Conservation (phyloP, 2,888 invertebrate species). For the Sarcophaga variegata region DNA sequence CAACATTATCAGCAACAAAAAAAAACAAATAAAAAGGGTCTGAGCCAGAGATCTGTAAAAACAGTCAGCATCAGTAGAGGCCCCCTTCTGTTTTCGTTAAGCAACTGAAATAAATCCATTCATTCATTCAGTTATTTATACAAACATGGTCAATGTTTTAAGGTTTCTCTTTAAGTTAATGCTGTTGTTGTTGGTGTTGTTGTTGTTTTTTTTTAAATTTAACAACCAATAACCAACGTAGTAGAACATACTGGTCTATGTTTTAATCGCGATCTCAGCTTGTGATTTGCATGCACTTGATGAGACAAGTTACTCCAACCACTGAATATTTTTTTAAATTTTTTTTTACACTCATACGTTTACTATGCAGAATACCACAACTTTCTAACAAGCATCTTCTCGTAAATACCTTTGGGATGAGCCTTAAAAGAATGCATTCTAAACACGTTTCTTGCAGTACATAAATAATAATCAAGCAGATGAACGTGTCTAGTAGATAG, state of each 20-base stretch:
- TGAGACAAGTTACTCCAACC: constrained; percentile 68
- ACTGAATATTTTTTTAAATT: constrained; percentile 28
- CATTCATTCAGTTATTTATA: constrained; percentile 66
- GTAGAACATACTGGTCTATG: constrained; percentile 67
- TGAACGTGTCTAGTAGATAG: no score
- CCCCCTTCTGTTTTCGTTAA: constrained; percentile 72
- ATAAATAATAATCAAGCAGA: no score
- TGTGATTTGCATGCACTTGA: constrained; percentile 75
- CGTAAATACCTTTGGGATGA: no score
- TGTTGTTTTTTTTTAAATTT: constrained; percentile 26
- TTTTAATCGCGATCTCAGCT: constrained; percentile 72
- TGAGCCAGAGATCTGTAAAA: background rate
- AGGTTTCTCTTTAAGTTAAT: background rate
- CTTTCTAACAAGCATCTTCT: no score
- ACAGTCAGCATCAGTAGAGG: constrained; percentile 53
- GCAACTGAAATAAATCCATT: constrained; percentile 72
- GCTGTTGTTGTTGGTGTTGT: background rate
- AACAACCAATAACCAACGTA: constrained; percentile 64
- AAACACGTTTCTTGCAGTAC: no score
- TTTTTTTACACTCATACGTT: constrained; percentile 6
- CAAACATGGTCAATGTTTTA: constrained; percentile 55
- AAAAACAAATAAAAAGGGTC: background rate
- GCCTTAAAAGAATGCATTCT: no score
- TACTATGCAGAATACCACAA: background rate
- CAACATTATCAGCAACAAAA: constrained; percentile 49